phyloP scores from a whole-genome alignment of 2,888 invertebrate genomes.

The Drosophila infuscata region DNA sequence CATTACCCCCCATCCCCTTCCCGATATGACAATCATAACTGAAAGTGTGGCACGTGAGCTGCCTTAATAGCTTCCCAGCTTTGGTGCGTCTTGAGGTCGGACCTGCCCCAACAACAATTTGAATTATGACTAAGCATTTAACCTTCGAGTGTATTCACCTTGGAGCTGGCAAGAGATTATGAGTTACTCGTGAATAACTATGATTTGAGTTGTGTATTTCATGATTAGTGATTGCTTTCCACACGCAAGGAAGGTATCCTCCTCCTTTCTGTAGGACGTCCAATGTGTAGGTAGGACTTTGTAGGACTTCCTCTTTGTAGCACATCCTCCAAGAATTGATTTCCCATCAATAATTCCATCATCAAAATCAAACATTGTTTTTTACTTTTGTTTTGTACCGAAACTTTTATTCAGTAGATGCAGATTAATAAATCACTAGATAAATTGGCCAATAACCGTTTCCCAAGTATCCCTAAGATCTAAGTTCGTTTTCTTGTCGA shows the following conservation, averaged over 20 bases:
- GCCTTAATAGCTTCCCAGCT: conserved; percentile 54
- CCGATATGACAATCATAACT: conserved; percentile 66
- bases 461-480: conserved; percentile 55
- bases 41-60: conserved; percentile 54
- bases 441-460: conserved; percentile 64
- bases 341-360: neutral
- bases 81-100: conserved; percentile 24
- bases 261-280: neutral
- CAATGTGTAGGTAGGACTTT: neutral
- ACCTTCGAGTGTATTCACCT: conserved; percentile 26
- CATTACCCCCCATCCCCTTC: conserved; percentile 2
- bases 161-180: neutral
- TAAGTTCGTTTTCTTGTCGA: conserved; percentile 16
- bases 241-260: neutral
- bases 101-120: conserved; percentile 54
- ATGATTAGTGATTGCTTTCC: neutral
- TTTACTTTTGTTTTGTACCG: conserved; percentile 81
- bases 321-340: neutral
- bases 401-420: conserved; percentile 85
- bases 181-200: neutral
- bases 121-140: conserved; percentile 8
- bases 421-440: conserved; percentile 77
- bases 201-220: neutral
- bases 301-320: neutral
- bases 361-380: no score